A percentile compares a stretch with the other conserved stretches of the same genome.
Conservation (phyloP, 1,140 invertebrate species). For the Glossosoma conforme region DNA sequence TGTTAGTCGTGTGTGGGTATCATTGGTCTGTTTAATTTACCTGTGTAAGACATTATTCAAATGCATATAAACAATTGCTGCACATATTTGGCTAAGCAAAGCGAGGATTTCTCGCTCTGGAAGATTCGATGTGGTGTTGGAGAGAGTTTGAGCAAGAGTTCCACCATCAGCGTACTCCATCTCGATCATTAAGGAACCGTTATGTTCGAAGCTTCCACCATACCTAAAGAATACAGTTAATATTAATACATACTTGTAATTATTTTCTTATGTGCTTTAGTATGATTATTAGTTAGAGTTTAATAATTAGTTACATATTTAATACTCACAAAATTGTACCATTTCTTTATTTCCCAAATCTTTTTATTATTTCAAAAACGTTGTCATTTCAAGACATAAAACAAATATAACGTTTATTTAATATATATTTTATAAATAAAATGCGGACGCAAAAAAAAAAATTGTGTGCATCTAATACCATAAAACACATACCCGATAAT, state of each 20-base stretch:
- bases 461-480: too few relatives aligned
- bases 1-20: not conserved
- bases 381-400: too few relatives aligned
- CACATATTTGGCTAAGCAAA: slow-evolving; percentile 66
- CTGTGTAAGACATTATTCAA: slow-evolving; percentile 68
- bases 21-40: slow-evolving; percentile 38
- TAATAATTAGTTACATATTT: too few relatives aligned
- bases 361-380: too few relatives aligned
- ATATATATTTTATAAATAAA: too few relatives aligned
- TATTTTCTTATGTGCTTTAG: too few relatives aligned
- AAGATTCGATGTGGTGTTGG: slow-evolving; percentile 43
- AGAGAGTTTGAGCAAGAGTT: slow-evolving; percentile 62
- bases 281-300: too few relatives aligned
- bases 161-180: slow-evolving; percentile 80
- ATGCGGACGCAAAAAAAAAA: too few relatives aligned
- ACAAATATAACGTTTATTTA: too few relatives aligned
- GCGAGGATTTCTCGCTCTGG: slow-evolving; percentile 59
- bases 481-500: slow-evolving; percentile 52
- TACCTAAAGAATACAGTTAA: slow-evolving; percentile 48
- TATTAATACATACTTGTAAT: not conserved
- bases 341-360: too few relatives aligned
- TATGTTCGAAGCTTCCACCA: slow-evolving; percentile 69
- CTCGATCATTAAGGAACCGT: slow-evolving; percentile 70
- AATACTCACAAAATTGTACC: too few relatives aligned
- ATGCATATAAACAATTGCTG: slow-evolving; percentile 69